Evolutionary conservation across 1,140 invertebrate genomes (phyloP).

Genomic region (Zaprionus davidi): DNA sequence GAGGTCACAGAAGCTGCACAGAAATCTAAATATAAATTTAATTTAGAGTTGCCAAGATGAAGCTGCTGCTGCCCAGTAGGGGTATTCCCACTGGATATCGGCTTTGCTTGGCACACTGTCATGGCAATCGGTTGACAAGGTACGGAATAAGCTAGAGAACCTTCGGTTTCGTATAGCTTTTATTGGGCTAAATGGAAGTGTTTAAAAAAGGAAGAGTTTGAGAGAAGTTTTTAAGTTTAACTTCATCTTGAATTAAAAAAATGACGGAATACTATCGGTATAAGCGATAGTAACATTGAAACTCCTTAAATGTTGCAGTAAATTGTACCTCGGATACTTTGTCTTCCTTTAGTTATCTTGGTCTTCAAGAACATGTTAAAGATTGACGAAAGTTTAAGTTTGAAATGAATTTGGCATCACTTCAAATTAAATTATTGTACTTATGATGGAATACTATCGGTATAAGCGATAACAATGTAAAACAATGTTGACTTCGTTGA

Average conservation of each 20-base stretch:
- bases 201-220: background rate
- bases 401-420: too few relatives aligned
- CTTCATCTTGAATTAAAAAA: background rate
- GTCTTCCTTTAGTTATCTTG: too few relatives aligned
- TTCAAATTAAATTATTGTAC: too few relatives aligned
- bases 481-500: too few relatives aligned
- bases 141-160: background rate
- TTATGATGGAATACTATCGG: too few relatives aligned
- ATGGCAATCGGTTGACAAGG: slow-evolving; percentile 1
- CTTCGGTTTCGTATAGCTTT: background rate
- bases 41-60: slow-evolving; percentile 10
- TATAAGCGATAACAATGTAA: too few relatives aligned
- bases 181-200: background rate
- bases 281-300: background rate
- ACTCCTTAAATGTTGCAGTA: background rate
- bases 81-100: background rate
- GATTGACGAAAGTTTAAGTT: too few relatives aligned
- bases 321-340: too few relatives aligned
- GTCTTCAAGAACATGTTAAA: too few relatives aligned
- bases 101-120: background rate
- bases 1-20: slow-evolving; percentile 19
- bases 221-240: background rate
- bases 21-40: slow-evolving; percentile 27
- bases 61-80: background rate
- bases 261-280: background rate